A percentile compares a stretch with the other conserved stretches of the same genome.
phyloP scores from a whole-genome alignment of 2,113 vertebrate species.

The Hyla sarda region DNA sequence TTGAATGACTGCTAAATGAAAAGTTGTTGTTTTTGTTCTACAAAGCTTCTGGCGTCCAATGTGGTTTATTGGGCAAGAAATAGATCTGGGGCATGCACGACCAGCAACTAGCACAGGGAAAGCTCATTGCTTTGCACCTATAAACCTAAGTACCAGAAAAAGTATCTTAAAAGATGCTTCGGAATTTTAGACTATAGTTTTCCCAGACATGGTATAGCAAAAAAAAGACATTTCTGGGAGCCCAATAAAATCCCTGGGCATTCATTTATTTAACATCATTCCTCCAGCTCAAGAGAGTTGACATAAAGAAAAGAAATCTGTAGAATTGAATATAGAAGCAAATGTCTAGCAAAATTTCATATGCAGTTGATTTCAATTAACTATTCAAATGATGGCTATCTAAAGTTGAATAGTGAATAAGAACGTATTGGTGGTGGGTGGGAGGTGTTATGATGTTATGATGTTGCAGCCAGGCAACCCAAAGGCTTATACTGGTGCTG shows the following conservation, averaged over 20 bases:
- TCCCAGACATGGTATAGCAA: background rate
- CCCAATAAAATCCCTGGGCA: background rate
- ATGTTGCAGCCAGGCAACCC: too few species aligned
- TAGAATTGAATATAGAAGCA: background rate
- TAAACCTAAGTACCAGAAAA: background rate
- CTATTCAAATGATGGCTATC: too few species aligned
- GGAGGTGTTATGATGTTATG: too few species aligned
- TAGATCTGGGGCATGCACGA: constrained; percentile 3
- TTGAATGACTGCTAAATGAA: constrained; percentile 17
- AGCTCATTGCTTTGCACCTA: constrained; percentile 1
- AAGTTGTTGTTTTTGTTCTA: constrained; percentile 38
- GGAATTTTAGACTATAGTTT: background rate
- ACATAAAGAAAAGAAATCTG: background rate
- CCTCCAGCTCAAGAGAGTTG: background rate
- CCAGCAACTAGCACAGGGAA: background rate
- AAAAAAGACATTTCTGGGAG: background rate
- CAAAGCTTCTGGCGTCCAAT: constrained; percentile 6
- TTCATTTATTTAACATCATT: background rate
- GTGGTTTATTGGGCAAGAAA: constrained; percentile 15
- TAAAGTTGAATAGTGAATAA: too few species aligned
- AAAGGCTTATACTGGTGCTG: too few species aligned
- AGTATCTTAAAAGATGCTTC: background rate
- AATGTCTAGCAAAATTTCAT: background rate
- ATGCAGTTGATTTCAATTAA: background rate
- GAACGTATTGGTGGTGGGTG: too few species aligned